These are phyloP conservation scores for Cavia aperea DNA, from an alignment of 2,113 vertebrate genomes.

Conservation along the genomic window DNA sequence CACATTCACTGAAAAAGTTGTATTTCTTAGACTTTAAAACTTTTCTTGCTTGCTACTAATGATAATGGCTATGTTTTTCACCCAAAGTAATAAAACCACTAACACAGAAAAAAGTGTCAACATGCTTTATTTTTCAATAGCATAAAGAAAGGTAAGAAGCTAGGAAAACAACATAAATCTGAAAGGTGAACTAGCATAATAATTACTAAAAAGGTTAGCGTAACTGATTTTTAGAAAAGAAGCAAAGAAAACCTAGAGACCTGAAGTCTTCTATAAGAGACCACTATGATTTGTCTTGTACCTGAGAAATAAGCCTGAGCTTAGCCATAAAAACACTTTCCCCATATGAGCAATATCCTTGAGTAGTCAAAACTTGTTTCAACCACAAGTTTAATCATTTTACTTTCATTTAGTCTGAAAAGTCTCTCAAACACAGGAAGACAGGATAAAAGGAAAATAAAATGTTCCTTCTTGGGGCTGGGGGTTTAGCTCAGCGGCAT, in stretches of 20 bases:
- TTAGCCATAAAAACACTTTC: neutral
- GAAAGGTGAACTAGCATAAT: neutral
- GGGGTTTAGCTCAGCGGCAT: no score
- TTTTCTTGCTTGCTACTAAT: conserved; percentile 19
- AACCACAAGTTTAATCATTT: neutral
- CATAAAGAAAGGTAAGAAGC: neutral
- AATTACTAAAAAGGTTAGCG: neutral
- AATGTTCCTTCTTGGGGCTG: neutral
- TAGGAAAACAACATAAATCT: neutral
- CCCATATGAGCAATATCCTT: neutral
- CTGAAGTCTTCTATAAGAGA: neutral
- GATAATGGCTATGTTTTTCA: neutral
- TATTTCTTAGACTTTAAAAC: conserved; percentile 8
- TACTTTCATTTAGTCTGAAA: neutral
- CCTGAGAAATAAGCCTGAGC: neutral
- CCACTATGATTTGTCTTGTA: neutral
- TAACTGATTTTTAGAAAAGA: neutral
- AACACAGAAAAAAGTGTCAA: neutral
- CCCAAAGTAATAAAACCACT: neutral
- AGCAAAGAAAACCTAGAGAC: neutral
- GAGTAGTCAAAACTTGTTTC: neutral
- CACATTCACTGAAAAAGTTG: neutral
- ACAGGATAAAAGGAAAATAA: neutral
- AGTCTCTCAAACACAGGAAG: neutral
- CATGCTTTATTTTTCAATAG: neutral